Conservation (phyloP, 2,113 vertebrate genomes). For the Cercopithecus mona region DNA sequence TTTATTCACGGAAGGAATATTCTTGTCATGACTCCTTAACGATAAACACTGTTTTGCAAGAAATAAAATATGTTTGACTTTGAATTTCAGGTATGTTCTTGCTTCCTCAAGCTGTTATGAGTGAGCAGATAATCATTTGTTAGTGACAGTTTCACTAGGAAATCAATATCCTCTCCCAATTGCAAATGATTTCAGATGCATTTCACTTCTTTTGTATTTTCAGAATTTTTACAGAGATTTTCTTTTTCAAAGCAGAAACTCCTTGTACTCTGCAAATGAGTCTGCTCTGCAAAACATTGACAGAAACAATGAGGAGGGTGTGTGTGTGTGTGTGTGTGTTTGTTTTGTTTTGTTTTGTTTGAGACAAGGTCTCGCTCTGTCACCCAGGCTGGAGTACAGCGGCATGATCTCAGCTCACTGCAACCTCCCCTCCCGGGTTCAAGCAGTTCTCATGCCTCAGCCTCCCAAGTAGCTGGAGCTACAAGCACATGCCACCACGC, state of each 20-base stretch:
- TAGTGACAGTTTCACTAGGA: slow-evolving; percentile 57
- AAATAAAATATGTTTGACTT: slow-evolving; percentile 58
- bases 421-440: no score
- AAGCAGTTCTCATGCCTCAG: no score
- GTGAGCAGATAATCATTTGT: slow-evolving; percentile 60
- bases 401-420: no score
- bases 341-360: no score
- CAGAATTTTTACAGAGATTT: slow-evolving; percentile 1
- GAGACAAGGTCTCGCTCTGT: no score
- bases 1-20: slow-evolving; percentile 64
- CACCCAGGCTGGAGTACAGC: no score
- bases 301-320: neutral
- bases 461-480: no score
- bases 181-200: slow-evolving; percentile 40
- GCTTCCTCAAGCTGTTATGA: slow-evolving; percentile 58
- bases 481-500: no score
- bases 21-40: slow-evolving; percentile 68
- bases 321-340: no score
- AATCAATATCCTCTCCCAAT: slow-evolving; percentile 47
- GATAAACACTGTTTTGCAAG: slow-evolving; percentile 71
- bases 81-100: slow-evolving; percentile 37
- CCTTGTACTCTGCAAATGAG: neutral
- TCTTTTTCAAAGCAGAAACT: slow-evolving; percentile 1
- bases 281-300: neutral
- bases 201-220: slow-evolving; percentile 1